Evolutionary conservation across 2,888 invertebrate genomes (phyloP), one percentile per base, ranked within the genome.

Genomic region (Choreutis nemorana): DNA sequence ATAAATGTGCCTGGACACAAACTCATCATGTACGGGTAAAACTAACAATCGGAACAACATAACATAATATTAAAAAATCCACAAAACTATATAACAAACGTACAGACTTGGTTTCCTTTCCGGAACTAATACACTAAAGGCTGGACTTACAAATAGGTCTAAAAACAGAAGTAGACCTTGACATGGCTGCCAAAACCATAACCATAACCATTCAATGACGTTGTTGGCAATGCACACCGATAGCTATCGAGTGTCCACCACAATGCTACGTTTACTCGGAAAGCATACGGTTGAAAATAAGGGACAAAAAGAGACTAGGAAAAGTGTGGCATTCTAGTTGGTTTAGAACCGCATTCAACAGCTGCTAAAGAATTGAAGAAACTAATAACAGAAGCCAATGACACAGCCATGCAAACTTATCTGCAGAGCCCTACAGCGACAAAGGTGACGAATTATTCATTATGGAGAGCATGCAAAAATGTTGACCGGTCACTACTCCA

Each of bases 11-110:
- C n/a, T n/a, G n/a, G n/a, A 48, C 22, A 27, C 36, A 2, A 26
- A 31, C 1, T 39, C 43, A 46, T 20, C 43, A 46, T 21, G 26
- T 34, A 2, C 44, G 42, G 3, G 40, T 44, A 1, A 36, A 42
- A 1, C 33, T 44, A n/a, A 41, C 32, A 11, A 5, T 42, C n/a
- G 2, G 27, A 27, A 28, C 30, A n/a, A 28, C 10, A 9, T n/a
- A 30, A 2, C 4, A 34, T 2, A 11, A 23, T 1, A 4, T n/a
- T 4, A n/a, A 23, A 20, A 29, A 26, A 5, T n/a, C 6, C 2
- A 14, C 12, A 23, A 22, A 6, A 7, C 23, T 40, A 5, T 30
- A 31, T 24, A 44, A 40, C 14, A 32, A 34, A 2, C 9, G 24
- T 1, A 45, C 40, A 4, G 32, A 42, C 28, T 45, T 38, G 41